Conservation (phyloP, 2,113 vertebrate species). For the Ibidorhyncha struthersii region DNA sequence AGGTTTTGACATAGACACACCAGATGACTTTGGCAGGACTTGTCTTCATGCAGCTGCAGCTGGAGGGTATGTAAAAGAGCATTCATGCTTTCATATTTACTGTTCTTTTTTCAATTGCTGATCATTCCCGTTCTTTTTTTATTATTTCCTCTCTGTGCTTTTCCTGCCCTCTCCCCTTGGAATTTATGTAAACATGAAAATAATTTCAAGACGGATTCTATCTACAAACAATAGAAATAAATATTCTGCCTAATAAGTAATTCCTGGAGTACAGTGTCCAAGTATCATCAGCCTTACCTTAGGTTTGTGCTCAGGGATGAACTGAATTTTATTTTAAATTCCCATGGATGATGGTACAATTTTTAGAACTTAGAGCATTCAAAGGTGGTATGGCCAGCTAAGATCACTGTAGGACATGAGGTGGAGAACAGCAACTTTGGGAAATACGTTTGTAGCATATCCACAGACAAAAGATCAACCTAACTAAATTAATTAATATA, state of each 20-base stretch:
- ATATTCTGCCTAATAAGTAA: neutral
- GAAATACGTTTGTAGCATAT: neutral
- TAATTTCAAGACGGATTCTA: neutral
- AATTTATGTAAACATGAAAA: neutral
- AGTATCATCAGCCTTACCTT: neutral
- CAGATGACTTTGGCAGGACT: slow-evolving; percentile 97
- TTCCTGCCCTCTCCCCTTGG: neutral
- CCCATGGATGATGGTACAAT: neutral
- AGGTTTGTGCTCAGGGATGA: neutral
- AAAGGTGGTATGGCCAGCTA: neutral
- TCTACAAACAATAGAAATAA: neutral
- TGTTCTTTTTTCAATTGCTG: neutral
- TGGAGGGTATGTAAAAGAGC: slow-evolving; percentile 87
- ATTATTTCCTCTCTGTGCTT: neutral
- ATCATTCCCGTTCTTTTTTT: neutral
- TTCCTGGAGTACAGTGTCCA: slow-evolving; percentile 22
- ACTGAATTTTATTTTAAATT: neutral
- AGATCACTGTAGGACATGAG: neutral
- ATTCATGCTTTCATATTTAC: neutral
- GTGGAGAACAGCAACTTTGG: neutral
- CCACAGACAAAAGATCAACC: neutral
- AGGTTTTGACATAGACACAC: slow-evolving; percentile 98
- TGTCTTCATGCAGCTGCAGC: slow-evolving; percentile 99
- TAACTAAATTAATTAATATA: neutral
- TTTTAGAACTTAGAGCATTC: neutral